Base-by-base conservation (phyloP, 2,797 vertebrate genomes). In the Gadopsis marmoratus region DNA sequence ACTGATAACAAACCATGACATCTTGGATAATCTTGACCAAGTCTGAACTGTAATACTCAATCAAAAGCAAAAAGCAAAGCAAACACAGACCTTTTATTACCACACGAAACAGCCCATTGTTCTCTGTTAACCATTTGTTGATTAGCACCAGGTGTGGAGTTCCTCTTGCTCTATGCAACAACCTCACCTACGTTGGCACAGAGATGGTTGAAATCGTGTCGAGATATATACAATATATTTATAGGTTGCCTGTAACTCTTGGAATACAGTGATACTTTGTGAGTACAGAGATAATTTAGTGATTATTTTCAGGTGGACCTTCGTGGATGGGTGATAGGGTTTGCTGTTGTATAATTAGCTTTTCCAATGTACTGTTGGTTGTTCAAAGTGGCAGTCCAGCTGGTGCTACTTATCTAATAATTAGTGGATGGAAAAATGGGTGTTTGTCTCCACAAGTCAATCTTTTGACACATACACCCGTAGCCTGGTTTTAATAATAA, bases 391-490 rank as follows among this genome's bases (percentile, higher is more conserved):
- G 8, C 29, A 58, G 21, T 39, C 14, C 23, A 61, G n/a, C 43
- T 71, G 61, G 4, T 47, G 21, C 39, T 70, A 70, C 23, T 53
- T 70, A 60, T 73, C 37, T 60, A 47, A 26, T 41, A 55, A 47
- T 56, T n/a, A 66, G 39, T 39, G 13, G 6, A 13, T 51, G 3
- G 6, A 63, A 63, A 7, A 59, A 58, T 11, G 31, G 47, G 6
- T 37, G 9, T 63, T 60, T 71, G 9, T 48, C 14, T 75, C 41
- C n/a, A 63, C 4, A 11, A 23, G 5, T 66, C 37, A 33, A 0
- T 37, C 10, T 23, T 68, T 62, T 79, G 9, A 61, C 16, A 53
- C 17, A 63, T 48, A 48, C 33, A 50, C 43, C 14, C 17, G 14
- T 16, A 51, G 11, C 7, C 1, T 75, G 51, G 31, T 65, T 61